phyloP scores from a whole-genome alignment of 2,888 invertebrate genomes.

The Muschampia plurimacula region DNA sequence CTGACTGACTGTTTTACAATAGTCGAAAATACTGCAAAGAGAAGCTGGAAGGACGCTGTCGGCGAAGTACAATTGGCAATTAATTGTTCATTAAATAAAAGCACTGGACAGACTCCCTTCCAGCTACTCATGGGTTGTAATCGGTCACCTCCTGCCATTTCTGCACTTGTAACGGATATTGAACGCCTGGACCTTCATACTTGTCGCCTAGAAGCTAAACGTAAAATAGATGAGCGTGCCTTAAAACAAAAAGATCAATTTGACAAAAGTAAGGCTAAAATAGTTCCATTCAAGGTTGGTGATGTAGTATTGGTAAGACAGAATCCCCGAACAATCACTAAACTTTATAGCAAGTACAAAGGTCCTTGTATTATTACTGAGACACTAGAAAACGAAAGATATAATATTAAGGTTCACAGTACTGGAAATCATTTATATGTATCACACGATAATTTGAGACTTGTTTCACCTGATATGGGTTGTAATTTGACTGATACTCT shows the following conservation, averaged over 20 bases:
- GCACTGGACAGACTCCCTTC: conserved; percentile 14
- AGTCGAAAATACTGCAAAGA: conserved; percentile 39
- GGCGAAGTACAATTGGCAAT: conserved; percentile 47
- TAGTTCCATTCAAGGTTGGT: not conserved
- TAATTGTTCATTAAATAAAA: conserved; percentile 34
- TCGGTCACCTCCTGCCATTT: not conserved
- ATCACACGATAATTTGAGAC: not conserved
- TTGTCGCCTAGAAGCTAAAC: not conserved
- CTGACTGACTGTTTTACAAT: conserved; percentile 44
- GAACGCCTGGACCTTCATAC: not conserved
- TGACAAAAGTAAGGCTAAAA: not conserved
- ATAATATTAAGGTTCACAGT: not conserved
- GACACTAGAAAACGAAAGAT: not conserved
- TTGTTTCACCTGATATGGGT: not conserved
- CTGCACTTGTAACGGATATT: not conserved
- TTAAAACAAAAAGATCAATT: not conserved
- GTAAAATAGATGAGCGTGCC: not conserved
- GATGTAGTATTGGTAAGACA: conserved; percentile 6
- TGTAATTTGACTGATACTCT: not conserved
- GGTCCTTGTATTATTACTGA: not conserved
- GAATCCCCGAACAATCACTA: conserved; percentile 11
- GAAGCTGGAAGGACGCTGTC: conserved; percentile 43
- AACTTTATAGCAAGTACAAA: not conserved
- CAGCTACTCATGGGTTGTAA: conserved; percentile 19
- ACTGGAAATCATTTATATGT: not conserved